Percentiles rank a stretch among this genome's conserved stretches.
These are phyloP conservation scores for Drosophila azteca DNA, from an alignment of 1,140 invertebrate species.

Conservation along the genomic window DNA sequence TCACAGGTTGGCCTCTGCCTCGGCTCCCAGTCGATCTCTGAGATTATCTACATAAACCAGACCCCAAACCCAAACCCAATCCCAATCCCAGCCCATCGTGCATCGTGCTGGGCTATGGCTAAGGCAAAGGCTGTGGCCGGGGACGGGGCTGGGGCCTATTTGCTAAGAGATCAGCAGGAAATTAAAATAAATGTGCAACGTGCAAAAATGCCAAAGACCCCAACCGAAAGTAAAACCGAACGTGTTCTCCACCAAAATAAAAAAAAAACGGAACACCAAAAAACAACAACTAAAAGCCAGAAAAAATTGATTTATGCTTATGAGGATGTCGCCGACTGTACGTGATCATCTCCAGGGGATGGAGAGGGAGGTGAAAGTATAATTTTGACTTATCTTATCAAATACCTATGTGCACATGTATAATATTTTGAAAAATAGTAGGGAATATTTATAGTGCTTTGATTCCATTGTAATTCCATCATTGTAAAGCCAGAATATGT, in stretches of 20 bases:
- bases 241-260: slow-evolving; percentile 42
- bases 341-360: neutral
- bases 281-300: slow-evolving; percentile 16
- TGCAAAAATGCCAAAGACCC: slow-evolving; percentile 65
- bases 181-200: slow-evolving; percentile 78
- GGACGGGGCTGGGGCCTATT: slow-evolving; percentile 36
- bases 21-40: slow-evolving; percentile 13
- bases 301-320: slow-evolving; percentile 63
- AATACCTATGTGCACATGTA: too few species aligned
- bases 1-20: too few species aligned
- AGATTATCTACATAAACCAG: slow-evolving; percentile 62
- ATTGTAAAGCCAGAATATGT: too few species aligned
- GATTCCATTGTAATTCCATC: too few species aligned
- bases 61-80: slow-evolving; percentile 11
- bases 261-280: slow-evolving; percentile 13
- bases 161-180: slow-evolving; percentile 66
- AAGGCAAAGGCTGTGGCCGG: slow-evolving; percentile 16
- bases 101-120: slow-evolving; percentile 34
- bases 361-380: too few species aligned
- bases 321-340: slow-evolving; percentile 34
- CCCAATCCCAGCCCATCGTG: slow-evolving; percentile 7
- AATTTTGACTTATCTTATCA: neutral
- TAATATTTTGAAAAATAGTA: too few species aligned
- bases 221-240: slow-evolving; percentile 59
- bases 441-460: too few species aligned